phyloP scores from a whole-genome alignment of 2,797 vertebrate species.

The Nyctibius grandis region DNA sequence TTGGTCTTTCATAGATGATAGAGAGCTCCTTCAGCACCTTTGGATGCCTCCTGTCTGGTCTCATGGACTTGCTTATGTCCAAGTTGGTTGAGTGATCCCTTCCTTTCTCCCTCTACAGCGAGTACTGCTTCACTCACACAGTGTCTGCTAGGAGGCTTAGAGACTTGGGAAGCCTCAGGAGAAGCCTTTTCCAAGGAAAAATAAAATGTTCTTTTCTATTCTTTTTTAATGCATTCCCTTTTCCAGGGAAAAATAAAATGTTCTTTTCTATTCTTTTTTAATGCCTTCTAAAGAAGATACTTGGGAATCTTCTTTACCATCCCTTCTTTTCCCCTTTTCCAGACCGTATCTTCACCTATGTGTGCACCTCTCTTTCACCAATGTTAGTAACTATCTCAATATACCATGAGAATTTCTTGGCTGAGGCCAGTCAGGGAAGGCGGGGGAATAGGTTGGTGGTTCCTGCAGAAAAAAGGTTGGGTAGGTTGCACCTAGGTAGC shows the following conservation, averaged over 20 bases:
- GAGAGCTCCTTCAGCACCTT: not conserved
- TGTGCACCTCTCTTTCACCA: not conserved
- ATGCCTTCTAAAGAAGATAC: not conserved
- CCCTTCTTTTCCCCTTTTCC: not conserved
- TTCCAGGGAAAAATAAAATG: not conserved
- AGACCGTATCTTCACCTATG: not conserved
- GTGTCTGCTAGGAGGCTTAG: not conserved
- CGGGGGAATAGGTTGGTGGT: not conserved
- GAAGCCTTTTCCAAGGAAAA: not conserved
- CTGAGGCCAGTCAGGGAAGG: not conserved
- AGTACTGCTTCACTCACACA: not conserved
- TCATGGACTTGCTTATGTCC: not conserved
- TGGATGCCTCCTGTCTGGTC: not conserved
- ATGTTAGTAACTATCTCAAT: not conserved
- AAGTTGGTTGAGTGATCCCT: not conserved
- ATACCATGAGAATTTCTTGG: not conserved
- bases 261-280: not conserved
- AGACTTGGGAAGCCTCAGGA: not conserved
- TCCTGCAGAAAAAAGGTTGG: not conserved
- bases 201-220: not conserved
- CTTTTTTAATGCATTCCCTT: not conserved
- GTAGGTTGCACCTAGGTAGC: not conserved
- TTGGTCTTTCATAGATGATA: not conserved
- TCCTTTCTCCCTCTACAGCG: not conserved
- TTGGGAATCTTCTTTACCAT: not conserved